Evolutionary conservation across 2,888 invertebrate genomes (phyloP), one percentile per base, ranked within the genome.

Genomic region (Venusia cambrica): DNA sequence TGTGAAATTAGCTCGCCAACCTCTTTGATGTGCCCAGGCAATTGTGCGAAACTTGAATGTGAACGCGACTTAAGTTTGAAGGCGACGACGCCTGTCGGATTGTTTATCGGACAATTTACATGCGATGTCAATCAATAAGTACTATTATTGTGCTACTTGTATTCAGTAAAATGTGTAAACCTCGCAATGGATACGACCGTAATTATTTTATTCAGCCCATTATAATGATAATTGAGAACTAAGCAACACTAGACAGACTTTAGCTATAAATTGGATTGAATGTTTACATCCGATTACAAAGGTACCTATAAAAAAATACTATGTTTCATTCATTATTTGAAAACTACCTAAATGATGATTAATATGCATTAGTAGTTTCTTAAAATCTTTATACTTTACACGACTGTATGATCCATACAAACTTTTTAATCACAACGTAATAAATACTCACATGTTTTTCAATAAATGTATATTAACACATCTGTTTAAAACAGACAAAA

Each of bases 1-100:
- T 76, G 73, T 79, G 74, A 84, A 84, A 87, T 87, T 87, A 84
- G 84, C 83, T 73, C 62, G 67, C 64, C 72, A 67, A 61, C 65
- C 40, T 44, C 83, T 85, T 87, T 87, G 84, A 84, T 78, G 75
- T 76, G 68, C 78, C 40, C 77, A 73, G 59, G 73, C 77, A 77
- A 81, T 83, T 81, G 79, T 78, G 59, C 55, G 54, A 54, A 56
- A 56, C 65, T 63, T 68, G 59, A 65, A 71, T 73, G 69, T 73
- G 68, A 71, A 74, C 77, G 69, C 67, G 71, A 62, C 71, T 78
- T 79, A 80, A 78, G 77, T 77, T 68, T 57, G 58, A 48, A 68
- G 68, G 75, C 75, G 73, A 64, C 60, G 64, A 60, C 57, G 57
- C 53, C 57, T 62, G 51, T 45, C 54, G 45, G 49, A 45, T 41